Base-by-base conservation (phyloP, 2,888 invertebrate species). In the Hydraecia micacea region DNA sequence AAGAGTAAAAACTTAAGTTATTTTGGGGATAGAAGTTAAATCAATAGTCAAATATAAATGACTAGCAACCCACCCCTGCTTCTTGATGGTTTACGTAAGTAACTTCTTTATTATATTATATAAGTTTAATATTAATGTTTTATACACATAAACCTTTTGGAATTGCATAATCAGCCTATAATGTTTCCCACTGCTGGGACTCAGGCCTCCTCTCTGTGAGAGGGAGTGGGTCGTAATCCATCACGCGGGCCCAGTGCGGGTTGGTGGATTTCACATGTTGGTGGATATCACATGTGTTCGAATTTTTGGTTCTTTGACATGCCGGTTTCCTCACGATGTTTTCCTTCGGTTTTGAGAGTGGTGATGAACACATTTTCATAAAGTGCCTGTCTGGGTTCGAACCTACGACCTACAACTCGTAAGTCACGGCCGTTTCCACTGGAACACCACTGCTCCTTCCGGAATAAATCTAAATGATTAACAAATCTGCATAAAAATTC, bases 41-140 rank as follows among this genome's bases (percentile, higher is more conserved):
- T 69, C 46, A 68, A 49, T 75, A 63, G 62, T 58, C 42, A 76
- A 80, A 63, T 73, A 42, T 9, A 9, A 9, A 36, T 36, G 0
- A 55, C 25, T n/a, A 42, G 4, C 28, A 4, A 36, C 39, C 25
- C 15, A 9, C 28, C n/a, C n/a, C 28, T 60, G 28, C 2, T 60
- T 28, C 60, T 21, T 52, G 2, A 52, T 11, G 11, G 11, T 13
- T 58, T 58, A 58, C 55, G 46, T 25, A 55, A 8, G 25, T 58
- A 58, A 58, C 11, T n/a, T 11, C 5, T 58, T 55, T 55, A 55
- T 25, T 25, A 25, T 9, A 49, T 49, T 49, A 46, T 46, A 13
- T 49, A 9, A 4, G 25, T 55, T 55, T 58, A 58, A 28, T 60
- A 7, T n/a, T 58, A 13, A 0, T 58, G 13, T 58, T 13, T 55